These are phyloP conservation scores for Sussaba pulchella DNA, from an alignment of 2,888 invertebrate genomes.

Conservation along the genomic window DNA sequence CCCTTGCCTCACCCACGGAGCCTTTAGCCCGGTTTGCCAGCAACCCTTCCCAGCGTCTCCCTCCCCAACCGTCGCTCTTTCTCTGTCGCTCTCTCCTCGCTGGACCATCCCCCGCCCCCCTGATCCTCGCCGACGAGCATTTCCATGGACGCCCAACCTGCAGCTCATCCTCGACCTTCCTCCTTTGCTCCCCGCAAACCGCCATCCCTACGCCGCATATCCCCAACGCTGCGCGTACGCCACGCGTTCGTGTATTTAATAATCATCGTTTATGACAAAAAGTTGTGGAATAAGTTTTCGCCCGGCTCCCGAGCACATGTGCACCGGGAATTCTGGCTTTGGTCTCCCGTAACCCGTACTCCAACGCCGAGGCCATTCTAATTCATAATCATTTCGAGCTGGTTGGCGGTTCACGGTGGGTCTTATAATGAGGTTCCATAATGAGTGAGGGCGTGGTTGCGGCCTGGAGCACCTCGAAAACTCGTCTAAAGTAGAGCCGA, in stretches of 20 bases:
- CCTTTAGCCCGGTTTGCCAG: slow-evolving; percentile 60
- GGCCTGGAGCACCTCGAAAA: slow-evolving; percentile 7
- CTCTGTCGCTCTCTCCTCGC: slow-evolving; percentile 62
- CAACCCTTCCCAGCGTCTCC: slow-evolving; percentile 61
- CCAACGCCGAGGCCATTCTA: slow-evolving; percentile 35
- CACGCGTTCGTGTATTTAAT: slow-evolving; percentile 74
- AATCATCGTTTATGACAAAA: slow-evolving; percentile 83
- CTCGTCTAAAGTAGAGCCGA: slow-evolving; percentile 19
- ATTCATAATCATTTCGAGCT: slow-evolving; percentile 48
- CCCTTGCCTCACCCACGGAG: slow-evolving; percentile 44
- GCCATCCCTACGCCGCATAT: slow-evolving; percentile 39
- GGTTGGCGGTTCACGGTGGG: background rate
- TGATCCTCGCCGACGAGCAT: slow-evolving; percentile 55
- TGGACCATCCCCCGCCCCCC: slow-evolving; percentile 48
- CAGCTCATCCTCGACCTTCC: slow-evolving; percentile 25
- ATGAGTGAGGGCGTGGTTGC: slow-evolving; percentile 43
- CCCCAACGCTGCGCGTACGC: slow-evolving; percentile 57
- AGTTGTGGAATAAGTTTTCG: slow-evolving; percentile 72
- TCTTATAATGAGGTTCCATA: slow-evolving; percentile 31
- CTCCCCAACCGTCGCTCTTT: slow-evolving; percentile 64
- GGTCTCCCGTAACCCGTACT: slow-evolving; percentile 32
- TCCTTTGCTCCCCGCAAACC: slow-evolving; percentile 4
- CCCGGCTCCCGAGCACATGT: background rate
- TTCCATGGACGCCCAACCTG: slow-evolving; percentile 47
- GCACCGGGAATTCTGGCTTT: background rate